Evolutionary conservation across 1,140 invertebrate species (phyloP).

Genomic region (Rhysida immarginata): DNA sequence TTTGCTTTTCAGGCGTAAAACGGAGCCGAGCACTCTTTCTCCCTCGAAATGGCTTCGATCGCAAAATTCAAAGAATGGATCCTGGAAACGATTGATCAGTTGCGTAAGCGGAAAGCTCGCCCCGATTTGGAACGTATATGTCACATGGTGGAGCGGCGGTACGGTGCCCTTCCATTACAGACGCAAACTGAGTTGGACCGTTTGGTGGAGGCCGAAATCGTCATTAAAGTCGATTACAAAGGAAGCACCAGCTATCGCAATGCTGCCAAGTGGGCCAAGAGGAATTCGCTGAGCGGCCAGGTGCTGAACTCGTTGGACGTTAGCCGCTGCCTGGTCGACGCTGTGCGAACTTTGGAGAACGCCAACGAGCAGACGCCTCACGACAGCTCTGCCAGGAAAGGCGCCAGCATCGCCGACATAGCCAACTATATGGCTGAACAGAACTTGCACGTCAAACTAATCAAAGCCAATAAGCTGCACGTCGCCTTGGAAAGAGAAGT

Average conservation of each 20-base stretch:
- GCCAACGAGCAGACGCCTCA: background rate
- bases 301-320: constrained; percentile 24
- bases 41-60: constrained; percentile 34
- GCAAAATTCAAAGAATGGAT: constrained; percentile 55
- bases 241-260: constrained; percentile 67
- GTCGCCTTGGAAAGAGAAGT: constrained; percentile 25
- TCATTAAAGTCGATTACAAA: constrained; percentile 73
- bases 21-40: no score
- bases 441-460: constrained; percentile 14
- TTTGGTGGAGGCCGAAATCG: constrained; percentile 54
- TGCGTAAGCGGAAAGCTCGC: constrained; percentile 60
- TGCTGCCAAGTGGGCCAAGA: constrained; percentile 37
- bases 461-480: constrained; percentile 18
- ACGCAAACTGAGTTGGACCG: constrained; percentile 55
- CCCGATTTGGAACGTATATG: constrained; percentile 67
- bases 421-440: constrained; percentile 18
- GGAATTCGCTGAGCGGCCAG: constrained; percentile 19
- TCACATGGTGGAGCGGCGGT: constrained; percentile 56
- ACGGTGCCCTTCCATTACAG: constrained; percentile 49
- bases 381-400: constrained; percentile 3
- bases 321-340: constrained; percentile 21
- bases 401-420: constrained; percentile 19
- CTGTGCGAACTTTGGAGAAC: constrained; percentile 18
- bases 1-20: no score
- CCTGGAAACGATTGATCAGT: constrained; percentile 66